Conservation (phyloP, 2,888 invertebrate species). For the Cheilosia scutellata region DNA sequence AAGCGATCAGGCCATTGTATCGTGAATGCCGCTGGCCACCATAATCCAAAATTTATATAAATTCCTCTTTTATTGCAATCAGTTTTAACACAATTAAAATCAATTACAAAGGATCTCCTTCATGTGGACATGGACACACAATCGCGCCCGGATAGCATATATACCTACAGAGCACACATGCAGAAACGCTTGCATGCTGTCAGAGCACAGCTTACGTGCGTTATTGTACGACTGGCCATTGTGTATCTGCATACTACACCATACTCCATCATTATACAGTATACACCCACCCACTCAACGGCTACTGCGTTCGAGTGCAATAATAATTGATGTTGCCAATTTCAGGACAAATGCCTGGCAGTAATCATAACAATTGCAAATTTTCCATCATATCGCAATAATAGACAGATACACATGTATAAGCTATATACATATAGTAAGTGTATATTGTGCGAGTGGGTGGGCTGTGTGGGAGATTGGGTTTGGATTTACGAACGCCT, state of each 20-base stretch:
- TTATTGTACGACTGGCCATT: conserved; percentile 27
- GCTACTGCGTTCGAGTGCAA: conserved; percentile 41
- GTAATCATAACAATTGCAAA: conserved; percentile 74
- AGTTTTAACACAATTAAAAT: conserved; percentile 72
- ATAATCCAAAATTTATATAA: conserved; percentile 56
- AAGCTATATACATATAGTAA: not conserved
- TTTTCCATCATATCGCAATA: conserved; percentile 70
- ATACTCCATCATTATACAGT: not conserved
- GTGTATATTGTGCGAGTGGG: not conserved
- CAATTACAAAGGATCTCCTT: conserved; percentile 64
- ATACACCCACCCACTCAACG: conserved; percentile 1
- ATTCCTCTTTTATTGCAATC: conserved; percentile 56
- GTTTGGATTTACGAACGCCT: conserved; percentile 50
- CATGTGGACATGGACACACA: conserved; percentile 29
- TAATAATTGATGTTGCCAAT: conserved; percentile 69
- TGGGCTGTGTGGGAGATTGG: conserved; percentile 3
- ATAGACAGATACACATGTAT: conserved; percentile 40
- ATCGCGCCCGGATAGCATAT: conserved; percentile 8
- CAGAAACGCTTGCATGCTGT: conserved; percentile 6
- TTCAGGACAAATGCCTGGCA: conserved; percentile 72
- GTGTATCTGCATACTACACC: not conserved
- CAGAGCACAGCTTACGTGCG: conserved; percentile 12
- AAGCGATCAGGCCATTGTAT: not conserved
- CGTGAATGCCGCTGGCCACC: conserved; percentile 1
- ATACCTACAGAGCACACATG: not conserved